Base-by-base conservation (phyloP, 35 echinoderm and acorn worm species). In the Apostichopus japonicus region DNA sequence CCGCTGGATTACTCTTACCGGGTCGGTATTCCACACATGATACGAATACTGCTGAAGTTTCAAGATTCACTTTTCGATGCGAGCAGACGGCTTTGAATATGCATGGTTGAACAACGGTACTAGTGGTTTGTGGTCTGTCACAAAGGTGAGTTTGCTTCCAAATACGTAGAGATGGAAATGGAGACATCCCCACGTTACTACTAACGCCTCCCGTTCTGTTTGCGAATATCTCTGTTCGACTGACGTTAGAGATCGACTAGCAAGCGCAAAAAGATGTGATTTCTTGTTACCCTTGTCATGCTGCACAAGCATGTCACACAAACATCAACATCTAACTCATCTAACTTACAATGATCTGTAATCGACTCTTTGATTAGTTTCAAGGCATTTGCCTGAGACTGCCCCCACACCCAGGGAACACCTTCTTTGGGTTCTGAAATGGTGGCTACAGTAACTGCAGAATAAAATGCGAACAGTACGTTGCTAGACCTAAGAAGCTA, bases 101-200 rank as follows among this genome's bases (percentile, higher is more conserved):
- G 70, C 10, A 15, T 5, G 8, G 14, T 97, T 94, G 91, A 90
- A 97, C 8, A 97, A 16, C 4, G 84, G 63, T 5, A 94, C 23
- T 13, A 97, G 71, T n/a, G 93, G 93, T 77, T 94, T 87, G 91
- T 97, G 93, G 79, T 96, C 95, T n/a, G n/a, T 96, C 15, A 91
- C 81, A 8, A 94, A 58, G 0, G 16, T 77, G 90, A 96, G 93
- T 1, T 24, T 22, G 1, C 73, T 81, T 11, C 95, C 92, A 53
- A 80, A 93, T 56, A 96, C 8, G 77, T 93, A 96, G 16, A 96
- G 8, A 56, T 95, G 86, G 67, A 95, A 95, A 52, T 86, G 86
- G 0, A 4, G 10, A 22, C 56, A n/a, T 0, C 13, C 91, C 92
- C 94, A 95, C 73, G 87, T 91, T 10, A 95, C 62, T 5, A 86